Evolutionary conservation across 1,140 invertebrate species (phyloP), one percentile per base, ranked within the genome.

Genomic region (Drosophila pseudoobscura): DNA sequence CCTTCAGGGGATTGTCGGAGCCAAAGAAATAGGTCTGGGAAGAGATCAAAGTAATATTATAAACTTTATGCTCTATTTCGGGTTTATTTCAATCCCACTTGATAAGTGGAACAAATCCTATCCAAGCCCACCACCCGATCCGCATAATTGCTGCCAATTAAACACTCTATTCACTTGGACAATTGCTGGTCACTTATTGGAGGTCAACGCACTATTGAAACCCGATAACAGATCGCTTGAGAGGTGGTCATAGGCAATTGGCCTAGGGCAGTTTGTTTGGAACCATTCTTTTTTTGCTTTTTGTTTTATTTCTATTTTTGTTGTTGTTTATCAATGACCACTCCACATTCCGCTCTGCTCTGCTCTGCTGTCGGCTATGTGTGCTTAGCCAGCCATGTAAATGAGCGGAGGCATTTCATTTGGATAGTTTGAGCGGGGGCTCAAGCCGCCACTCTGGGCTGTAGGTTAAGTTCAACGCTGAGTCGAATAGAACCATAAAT

Each of bases 1-100:
- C 96, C 6, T 95, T 95, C 1, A 96, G 92, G 59, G 96, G 96
- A 24, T 96, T 96, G 78, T 96, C 95, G 68, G 95, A 93, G 1
- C 95, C 95, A 60, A 95, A 95, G 56, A 97, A 95, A 87, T 97
- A 97, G 29, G 94, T 96, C 96, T 97, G 92, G 11, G 92, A 93
- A 45, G 8, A 6, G 3, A 45, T 39, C 24, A 43, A 3, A 3
- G 6, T n/a, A 20, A 7, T n/a, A 53, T 20, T 24, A 44, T 53
- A 50, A 57, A 17, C 31, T 45, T 15, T 43, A 20, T 13, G 22
- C 39, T 15, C 41, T 35, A 15, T 45, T 6, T 44, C 11, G 11
- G 35, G 11, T 9, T 11, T 13, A 5, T 22, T 5, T 5, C 74
- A 49, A 56, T 57, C 47, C 29, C 11, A n/a, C 24, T 26, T 5